These are phyloP conservation scores for Periplaneta americana DNA, from an alignment of 1,140 invertebrate genomes.

Conservation along the genomic window DNA sequence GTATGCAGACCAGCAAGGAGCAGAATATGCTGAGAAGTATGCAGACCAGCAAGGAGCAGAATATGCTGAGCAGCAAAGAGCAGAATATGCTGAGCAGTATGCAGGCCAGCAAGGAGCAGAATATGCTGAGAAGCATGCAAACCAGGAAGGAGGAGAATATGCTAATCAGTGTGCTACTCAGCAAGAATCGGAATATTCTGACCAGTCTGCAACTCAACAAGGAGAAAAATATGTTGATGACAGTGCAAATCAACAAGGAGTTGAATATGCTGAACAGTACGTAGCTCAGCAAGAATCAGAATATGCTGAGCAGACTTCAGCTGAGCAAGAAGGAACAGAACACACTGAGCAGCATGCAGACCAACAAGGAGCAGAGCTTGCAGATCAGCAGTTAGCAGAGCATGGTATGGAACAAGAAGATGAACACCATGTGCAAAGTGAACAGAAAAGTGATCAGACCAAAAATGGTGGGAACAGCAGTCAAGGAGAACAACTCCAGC, in stretches of 20 bases:
- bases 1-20: not conserved
- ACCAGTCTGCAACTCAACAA: not conserved
- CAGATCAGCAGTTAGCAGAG: too few species aligned
- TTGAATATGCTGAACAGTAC: not conserved
- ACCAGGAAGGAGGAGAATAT: not conserved
- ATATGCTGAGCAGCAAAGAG: not conserved
- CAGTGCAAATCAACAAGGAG: too few species aligned
- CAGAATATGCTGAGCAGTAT: not conserved
- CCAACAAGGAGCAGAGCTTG: not conserved
- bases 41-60: not conserved
- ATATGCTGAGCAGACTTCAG: not conserved
- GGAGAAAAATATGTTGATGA: not conserved
- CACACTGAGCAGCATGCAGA: not conserved
- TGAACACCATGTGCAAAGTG: too few species aligned
- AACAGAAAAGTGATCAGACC: too few species aligned
- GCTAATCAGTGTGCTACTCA: not conserved
- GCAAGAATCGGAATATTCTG: not conserved
- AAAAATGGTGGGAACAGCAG: too few species aligned
- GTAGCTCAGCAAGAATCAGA: not conserved
- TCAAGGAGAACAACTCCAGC: too few species aligned
- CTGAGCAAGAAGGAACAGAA: too few species aligned
- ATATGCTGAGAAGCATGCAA: not conserved
- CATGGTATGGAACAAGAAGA: too few species aligned
- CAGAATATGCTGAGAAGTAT: not conserved
- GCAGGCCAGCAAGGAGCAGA: not conserved